A percentile compares a stretch with the other conserved stretches of the same genome.
These are phyloP conservation scores for Caradrina kadenii DNA, from an alignment of 2,888 invertebrate species.

Conservation along the genomic window DNA sequence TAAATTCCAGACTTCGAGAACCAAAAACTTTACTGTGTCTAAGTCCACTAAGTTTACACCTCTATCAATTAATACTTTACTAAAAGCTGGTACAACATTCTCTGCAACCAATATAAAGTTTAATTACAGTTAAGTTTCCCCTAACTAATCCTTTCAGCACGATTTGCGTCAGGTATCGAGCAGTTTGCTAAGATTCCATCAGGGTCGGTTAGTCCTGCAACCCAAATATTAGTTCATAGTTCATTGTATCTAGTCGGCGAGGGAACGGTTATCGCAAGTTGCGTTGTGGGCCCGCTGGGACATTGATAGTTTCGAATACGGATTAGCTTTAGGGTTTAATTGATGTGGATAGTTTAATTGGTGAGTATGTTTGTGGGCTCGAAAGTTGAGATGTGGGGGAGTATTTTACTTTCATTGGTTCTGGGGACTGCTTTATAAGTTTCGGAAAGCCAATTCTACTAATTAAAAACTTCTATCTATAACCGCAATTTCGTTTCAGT, in stretches of 20 bases:
- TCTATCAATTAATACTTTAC: too few species aligned
- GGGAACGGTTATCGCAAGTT: slow-evolving; percentile 75
- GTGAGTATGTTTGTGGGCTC: slow-evolving; percentile 42
- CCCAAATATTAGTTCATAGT: slow-evolving; percentile 77
- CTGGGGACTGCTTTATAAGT: too few species aligned
- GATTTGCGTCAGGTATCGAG: slow-evolving; percentile 39
- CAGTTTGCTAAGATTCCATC: slow-evolving; percentile 40
- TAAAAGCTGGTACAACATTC: slow-evolving; percentile 10
- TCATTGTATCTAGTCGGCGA: slow-evolving; percentile 69
- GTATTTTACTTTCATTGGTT: slow-evolving; percentile 3
- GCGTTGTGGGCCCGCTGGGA: slow-evolving; percentile 65
- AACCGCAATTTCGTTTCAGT: too few species aligned
- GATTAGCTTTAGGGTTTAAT: slow-evolving; percentile 69
- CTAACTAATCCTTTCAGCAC: slow-evolving; percentile 43
- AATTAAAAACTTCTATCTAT: too few species aligned
- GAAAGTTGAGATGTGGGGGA: slow-evolving; percentile 15
- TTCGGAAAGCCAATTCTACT: too few species aligned
- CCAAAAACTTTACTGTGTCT: background rate
- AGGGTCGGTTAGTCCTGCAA: slow-evolving; percentile 70
- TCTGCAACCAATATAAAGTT: slow-evolving; percentile 31
- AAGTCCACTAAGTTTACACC: background rate
- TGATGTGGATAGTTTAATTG: slow-evolving; percentile 66
- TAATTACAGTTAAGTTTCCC: slow-evolving; percentile 45
- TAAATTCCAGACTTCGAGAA: background rate
- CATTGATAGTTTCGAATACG: slow-evolving; percentile 62